Conservation (phyloP, 30 jellyfish, hydroid and myxozoan species). For the Hydractinia symbiolongicarpus region DNA sequence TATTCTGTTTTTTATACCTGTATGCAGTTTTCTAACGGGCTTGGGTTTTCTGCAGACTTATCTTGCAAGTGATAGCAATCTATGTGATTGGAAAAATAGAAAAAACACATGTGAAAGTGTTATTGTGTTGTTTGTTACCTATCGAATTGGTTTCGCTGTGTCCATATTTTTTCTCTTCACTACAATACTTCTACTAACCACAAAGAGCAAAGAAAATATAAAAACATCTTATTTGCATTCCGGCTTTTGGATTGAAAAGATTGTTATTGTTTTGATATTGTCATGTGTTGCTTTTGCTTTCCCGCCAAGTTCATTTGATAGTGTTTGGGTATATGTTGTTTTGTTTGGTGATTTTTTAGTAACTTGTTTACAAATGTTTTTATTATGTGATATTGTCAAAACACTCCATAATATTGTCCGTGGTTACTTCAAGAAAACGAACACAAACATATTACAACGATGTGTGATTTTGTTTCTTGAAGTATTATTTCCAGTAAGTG, state of each 20-base stretch:
- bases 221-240: conserved; percentile 31
- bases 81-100: conserved; percentile 56
- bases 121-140: conserved; percentile 42
- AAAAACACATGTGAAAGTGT: conserved; percentile 52
- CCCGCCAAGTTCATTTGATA: conserved; percentile 80
- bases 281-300: conserved; percentile 68
- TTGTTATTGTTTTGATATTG: conserved; percentile 45
- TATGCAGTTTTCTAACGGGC: conserved; percentile 23
- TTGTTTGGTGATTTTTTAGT: conserved; percentile 29
- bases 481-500: neutral
- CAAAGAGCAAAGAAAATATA: no score
- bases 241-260: conserved; percentile 94
- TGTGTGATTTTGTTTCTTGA: neutral
- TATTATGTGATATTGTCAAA: conserved; percentile 48
- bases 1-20: conserved; percentile 30
- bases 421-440: neutral
- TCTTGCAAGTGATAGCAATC: conserved; percentile 52
- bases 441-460: neutral
- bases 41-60: conserved; percentile 36
- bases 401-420: conserved; percentile 4
- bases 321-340: conserved; percentile 50
- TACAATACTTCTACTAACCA: conserved; percentile 36
- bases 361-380: conserved; percentile 27
- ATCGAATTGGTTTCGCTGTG: conserved; percentile 75
- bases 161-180: conserved; percentile 43